Conservation (phyloP, 2,113 vertebrate genomes). For the Strix uralensis region DNA sequence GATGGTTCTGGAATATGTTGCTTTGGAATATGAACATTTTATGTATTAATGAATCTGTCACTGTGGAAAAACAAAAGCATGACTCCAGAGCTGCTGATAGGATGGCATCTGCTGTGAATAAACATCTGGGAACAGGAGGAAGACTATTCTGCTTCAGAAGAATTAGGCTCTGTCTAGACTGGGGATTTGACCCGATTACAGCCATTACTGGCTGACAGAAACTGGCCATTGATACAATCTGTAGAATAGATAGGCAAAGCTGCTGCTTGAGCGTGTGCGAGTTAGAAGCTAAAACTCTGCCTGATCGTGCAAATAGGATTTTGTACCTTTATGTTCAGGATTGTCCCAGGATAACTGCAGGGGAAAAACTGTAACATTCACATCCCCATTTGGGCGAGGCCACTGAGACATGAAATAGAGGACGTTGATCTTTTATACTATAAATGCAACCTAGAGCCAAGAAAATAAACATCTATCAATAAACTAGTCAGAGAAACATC, state of each 20-base stretch:
- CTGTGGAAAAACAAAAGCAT: not conserved
- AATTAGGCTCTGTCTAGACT: constrained; percentile 70
- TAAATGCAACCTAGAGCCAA: not conserved
- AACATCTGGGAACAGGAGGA: constrained; percentile 46
- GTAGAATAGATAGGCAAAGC: not conserved
- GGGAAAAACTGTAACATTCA: not conserved
- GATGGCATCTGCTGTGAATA: constrained; percentile 35
- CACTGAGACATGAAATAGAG: not conserved
- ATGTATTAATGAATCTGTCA: not conserved
- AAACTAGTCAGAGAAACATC: not conserved
- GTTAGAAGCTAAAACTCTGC: not conserved
- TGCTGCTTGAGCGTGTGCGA: not conserved
- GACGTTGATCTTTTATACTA: not conserved
- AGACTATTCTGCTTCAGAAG: constrained; percentile 29
- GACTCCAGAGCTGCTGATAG: not conserved
- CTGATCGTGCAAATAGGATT: not conserved
- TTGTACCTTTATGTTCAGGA: not conserved
- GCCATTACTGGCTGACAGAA: not conserved
- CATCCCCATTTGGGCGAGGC: accelerated
- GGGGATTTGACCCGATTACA: constrained; percentile 65
- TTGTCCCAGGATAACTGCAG: not conserved
- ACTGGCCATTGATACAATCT: not conserved
- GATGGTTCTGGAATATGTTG: not conserved
- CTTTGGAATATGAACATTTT: not conserved
- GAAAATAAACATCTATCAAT: not conserved